Evolutionary conservation across 2,888 invertebrate species (phyloP), one percentile per base, ranked within the genome.

Genomic region (Tridacna gigas): DNA sequence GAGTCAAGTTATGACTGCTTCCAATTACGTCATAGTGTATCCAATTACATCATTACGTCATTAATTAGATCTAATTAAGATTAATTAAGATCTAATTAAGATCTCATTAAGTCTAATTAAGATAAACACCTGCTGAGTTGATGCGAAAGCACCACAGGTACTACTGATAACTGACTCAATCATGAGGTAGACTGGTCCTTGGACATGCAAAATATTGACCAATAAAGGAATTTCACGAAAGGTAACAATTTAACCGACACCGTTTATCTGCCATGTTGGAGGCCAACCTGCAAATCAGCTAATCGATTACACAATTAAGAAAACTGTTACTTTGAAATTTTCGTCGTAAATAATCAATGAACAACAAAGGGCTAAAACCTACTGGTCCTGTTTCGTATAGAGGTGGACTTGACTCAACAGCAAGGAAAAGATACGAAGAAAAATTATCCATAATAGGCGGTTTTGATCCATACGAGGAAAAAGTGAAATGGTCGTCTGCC

Each of bases 391-490:
- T 69, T 47, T 48, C 48, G 4, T 83, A 79, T 60, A 63, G 60
- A 66, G 83, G 79, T 73, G 71, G 74, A 77, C 67, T 79, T 5
- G 45, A 47, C n/a, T n/a, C 11, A 37, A 20, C 15, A 0, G 77
- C 79, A 73, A 74, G 48, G 56, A n/a, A 45, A 26, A 45, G 86
- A 26, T 86, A 83, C 26, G 66, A 79, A 13, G 79, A 69, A 15
- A 86, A 86, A 51, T 66, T 86, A 22, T 37, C 22, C 13, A 18
- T 83, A 9, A 48, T 83, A 0, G 71, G 71, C 11, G 79, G 80
- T 20, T n/a, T 20, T 65, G 83, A 86, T 26, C 83, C 83, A n/a
- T 83, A 86, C 25, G 74, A 86, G 60, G 45, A 63, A 22, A 56
- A 22, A 18, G 18, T 60, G 28, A 66, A 28, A 22, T 83, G 81